Base-by-base conservation (phyloP, 92 coral and sea anemone genomes). In the Parazoanthus darwini region DNA sequence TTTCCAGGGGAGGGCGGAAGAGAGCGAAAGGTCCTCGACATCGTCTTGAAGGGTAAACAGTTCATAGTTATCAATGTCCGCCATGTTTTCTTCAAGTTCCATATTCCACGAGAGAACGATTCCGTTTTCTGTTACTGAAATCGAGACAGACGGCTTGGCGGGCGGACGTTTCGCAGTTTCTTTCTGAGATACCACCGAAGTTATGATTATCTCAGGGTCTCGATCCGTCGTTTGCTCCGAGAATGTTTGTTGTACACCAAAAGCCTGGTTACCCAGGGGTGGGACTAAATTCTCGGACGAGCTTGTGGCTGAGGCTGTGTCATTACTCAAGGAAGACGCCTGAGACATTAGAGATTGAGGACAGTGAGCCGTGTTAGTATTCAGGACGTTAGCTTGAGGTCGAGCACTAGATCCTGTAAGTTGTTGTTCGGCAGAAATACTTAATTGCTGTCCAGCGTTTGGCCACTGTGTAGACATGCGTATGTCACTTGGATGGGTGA, bases 41-140 rank as follows among this genome's bases (percentile, higher is more conserved):
- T 89, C 94, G 76, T 95, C 96, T 77, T 97, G 99, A 79, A 96
- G 96, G 6, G 99, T 96, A 82, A 97, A 97, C 14, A 97, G 90
- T 82, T 97, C 97, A 56, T 97, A 97, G 44, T 90, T 90, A 79
- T 94, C 96, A 26, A 97, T 95, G 46, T 82, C 75, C 11, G 93
- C 95, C 51, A 78, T 76, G 20, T 87, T 88, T 8, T 94, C 92
- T 7, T 93, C 94, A 37, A 93, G 85, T 25, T 85, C 59, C 92
- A 97, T 95, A 79, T 91, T 97, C 99, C 99, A 97, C 0, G 99
- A 97, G 44, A 97, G 91, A 38, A 97, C 99, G 33, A 97, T 97
- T 22, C 97, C 97, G 74, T 90, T 92, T 65, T 95, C 87, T 29
- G 94, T 93, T 0, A 93, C 92, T 3, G 98, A 93, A 74, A 97